phyloP scores from a whole-genome alignment of 2,888 invertebrate genomes.

The Caenorhabditis japonica region DNA sequence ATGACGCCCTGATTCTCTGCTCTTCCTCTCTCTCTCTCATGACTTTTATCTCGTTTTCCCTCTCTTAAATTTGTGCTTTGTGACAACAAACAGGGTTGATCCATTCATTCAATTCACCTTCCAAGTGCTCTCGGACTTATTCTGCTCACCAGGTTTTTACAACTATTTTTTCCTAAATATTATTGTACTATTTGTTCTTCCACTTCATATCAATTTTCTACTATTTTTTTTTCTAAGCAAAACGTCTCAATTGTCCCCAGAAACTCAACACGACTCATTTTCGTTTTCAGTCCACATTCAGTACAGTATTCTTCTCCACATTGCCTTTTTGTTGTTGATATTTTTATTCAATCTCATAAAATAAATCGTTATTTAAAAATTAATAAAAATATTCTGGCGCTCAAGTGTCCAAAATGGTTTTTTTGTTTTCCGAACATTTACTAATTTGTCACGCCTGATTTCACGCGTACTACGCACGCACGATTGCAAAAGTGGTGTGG shows the following conservation, averaged over 20 bases:
- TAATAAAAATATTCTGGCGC: too few relatives aligned
- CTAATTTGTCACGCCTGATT: too few relatives aligned
- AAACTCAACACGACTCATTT: neutral
- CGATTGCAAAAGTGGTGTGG: too few relatives aligned
- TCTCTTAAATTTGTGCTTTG: slow-evolving; percentile 1
- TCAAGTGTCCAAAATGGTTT: too few relatives aligned
- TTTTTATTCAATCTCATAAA: too few relatives aligned
- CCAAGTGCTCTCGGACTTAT: slow-evolving; percentile 3
- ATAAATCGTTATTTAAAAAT: too few relatives aligned
- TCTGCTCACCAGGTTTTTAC: slow-evolving; percentile 10
- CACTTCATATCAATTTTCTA: neutral
- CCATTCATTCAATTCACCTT: neutral
- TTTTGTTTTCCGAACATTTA: too few relatives aligned
- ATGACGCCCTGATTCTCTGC: slow-evolving; percentile 1
- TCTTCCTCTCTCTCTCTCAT: neutral
- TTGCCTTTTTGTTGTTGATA: slow-evolving; percentile 13
- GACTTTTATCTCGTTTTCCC: neutral
- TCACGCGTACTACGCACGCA: too few relatives aligned
- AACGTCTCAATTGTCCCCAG: neutral
- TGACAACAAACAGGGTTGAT: slow-evolving; percentile 22
- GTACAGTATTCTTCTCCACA: slow-evolving; percentile 2
- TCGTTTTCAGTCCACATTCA: neutral
- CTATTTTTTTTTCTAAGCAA: neutral
- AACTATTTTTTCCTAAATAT: slow-evolving; percentile 31
- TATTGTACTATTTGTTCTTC: slow-evolving; percentile 1